phyloP scores from a whole-genome alignment of 2,113 vertebrate genomes.

The Stictonetta naevosa region DNA sequence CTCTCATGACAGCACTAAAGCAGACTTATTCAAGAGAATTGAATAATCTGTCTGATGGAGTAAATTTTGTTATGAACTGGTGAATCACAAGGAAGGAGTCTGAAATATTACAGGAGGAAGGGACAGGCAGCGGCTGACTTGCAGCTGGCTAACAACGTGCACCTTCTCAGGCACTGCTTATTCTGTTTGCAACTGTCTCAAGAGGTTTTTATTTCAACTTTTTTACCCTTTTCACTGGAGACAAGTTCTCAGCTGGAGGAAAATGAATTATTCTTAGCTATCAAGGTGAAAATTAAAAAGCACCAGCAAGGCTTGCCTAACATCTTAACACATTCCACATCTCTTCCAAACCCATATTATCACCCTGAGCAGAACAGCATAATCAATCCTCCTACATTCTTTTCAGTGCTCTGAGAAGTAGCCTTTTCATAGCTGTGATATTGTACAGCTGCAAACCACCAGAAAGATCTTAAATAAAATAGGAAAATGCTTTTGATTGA shows the following conservation, averaged over 20 bases:
- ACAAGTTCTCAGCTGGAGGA: neutral
- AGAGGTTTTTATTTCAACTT: slow-evolving; percentile 14
- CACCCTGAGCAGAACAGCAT: neutral
- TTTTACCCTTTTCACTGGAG: slow-evolving; percentile 21
- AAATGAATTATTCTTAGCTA: slow-evolving; percentile 37
- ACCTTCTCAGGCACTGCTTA: slow-evolving; percentile 6
- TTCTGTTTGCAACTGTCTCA: neutral
- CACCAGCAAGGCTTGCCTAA: neutral
- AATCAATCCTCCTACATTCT: slow-evolving; percentile 9
- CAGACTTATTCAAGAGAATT: neutral
- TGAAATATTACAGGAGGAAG: neutral
- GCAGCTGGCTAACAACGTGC: neutral
- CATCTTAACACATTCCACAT: neutral
- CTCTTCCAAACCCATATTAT: neutral
- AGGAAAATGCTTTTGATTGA: neutral
- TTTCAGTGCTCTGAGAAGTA: neutral
- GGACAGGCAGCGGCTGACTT: neutral
- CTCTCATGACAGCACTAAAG: neutral
- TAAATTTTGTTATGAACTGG: neutral
- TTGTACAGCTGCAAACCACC: neutral
- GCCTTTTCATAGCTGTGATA: neutral
- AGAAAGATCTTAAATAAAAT: neutral
- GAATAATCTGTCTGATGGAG: neutral
- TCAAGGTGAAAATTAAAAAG: slow-evolving; percentile 44
- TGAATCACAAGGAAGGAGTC: neutral